Evolutionary conservation across 2,888 invertebrate genomes (phyloP), one percentile per base, ranked within the genome.

Genomic region (Papilio elwesi): DNA sequence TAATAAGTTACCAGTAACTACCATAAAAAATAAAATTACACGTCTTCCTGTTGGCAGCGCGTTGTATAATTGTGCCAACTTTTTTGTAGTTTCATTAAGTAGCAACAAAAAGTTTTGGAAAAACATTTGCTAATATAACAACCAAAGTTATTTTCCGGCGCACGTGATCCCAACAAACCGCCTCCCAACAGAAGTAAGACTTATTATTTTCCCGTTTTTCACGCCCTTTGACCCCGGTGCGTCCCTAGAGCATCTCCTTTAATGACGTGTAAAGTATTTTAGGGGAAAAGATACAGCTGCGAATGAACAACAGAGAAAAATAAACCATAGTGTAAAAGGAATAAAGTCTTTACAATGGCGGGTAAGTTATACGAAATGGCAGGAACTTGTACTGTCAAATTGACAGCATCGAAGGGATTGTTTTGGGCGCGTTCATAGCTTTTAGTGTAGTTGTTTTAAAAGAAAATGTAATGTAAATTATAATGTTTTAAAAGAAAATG

Each of bases 221-320:
- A 87, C 88, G 87, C 86, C 81, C 83, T 87, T 87, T 89, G 89
- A 88, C 87, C 89, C 83, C 82, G 74, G 55, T 59, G 70, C 77
- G 77, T 79, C 81, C 83, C 84, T 74, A 76, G 79, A 79, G 77
- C 78, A 81, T 83, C 82, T 81, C 80, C 83, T 81, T 83, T 90
- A 90, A 90, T 90, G 89, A 89, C 83, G 87, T 90, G 90, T 90
- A 87, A 90, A 90, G 86, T 86, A 88, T 83, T 83, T 78, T 75
- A 77, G 77, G 80, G 83, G 82, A 80, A 76, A 76, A 76, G 70
- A 74, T 78, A 78, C 81, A 83, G 81, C 83, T 83, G 82, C 66
- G 69, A 65, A 70, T 26, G 73, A 75, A 74, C 73, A 74, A 73
- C 43, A 38, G 26, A 73, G 55, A 65, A 52, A 70, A 76, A 77